phyloP scores from a whole-genome alignment of 2,888 invertebrate genomes.

The Panzeria rudis region DNA sequence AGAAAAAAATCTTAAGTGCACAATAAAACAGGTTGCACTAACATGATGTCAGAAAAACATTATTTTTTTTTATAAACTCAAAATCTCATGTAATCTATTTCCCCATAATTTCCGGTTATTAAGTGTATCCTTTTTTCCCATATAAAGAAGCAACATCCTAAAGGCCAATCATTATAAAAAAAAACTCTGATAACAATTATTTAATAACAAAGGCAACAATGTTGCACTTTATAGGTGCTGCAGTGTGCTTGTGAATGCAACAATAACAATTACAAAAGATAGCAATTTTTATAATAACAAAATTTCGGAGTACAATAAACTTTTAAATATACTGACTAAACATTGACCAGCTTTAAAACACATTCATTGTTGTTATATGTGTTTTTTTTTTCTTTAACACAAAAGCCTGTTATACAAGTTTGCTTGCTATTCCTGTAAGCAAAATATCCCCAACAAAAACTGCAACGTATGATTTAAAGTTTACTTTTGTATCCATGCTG shows the following conservation, averaged over 20 bases:
- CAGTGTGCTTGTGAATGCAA: background rate
- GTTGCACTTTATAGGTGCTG: constrained; percentile 14
- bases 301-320: constrained; percentile 58
- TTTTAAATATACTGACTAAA: constrained; percentile 64
- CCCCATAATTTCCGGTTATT: constrained; percentile 68
- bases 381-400: constrained; percentile 1
- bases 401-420: constrained; percentile 55
- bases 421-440: background rate
- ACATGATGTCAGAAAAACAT: background rate
- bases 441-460: constrained; percentile 3
- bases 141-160: constrained; percentile 22
- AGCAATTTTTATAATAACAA: constrained; percentile 33
- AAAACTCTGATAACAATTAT: constrained; percentile 59
- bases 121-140: constrained; percentile 64
- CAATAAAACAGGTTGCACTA: constrained; percentile 34
- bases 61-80: background rate
- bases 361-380: constrained; percentile 2
- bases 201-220: constrained; percentile 57
- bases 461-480: constrained; percentile 13
- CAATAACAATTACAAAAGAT: constrained; percentile 11
- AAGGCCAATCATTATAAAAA: constrained; percentile 1
- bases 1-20: background rate
- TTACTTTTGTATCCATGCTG: background rate
- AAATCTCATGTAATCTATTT: constrained; percentile 47
- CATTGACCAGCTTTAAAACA: constrained; percentile 54